phyloP scores from a whole-genome alignment of 1,140 invertebrate species.

The Neotoxoptera formosana region DNA sequence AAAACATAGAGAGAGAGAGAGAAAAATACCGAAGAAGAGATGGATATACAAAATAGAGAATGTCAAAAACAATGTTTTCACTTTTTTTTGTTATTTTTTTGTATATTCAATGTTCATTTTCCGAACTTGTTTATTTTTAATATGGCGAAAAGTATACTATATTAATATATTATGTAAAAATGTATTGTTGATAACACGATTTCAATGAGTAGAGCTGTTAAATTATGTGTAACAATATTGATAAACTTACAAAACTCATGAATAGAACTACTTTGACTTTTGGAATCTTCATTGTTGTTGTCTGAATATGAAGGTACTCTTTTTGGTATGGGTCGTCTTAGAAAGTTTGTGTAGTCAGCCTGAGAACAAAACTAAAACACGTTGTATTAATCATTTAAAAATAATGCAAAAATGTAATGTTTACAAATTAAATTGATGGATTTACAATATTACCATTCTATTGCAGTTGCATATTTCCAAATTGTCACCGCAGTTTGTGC shows the following conservation, averaged over 20 bases:
- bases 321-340: slow-evolving; percentile 35
- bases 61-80: too few species aligned
- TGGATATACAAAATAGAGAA: too few species aligned
- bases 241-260: slow-evolving; percentile 32
- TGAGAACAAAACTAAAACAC: slow-evolving; percentile 19
- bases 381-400: not conserved
- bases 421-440: not conserved
- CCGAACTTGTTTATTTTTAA: not conserved
- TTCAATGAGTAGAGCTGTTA: not conserved
- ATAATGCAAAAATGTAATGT: not conserved
- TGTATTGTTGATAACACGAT: too few species aligned
- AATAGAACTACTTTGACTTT: slow-evolving; percentile 35
- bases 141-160: too few species aligned
- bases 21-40: too few species aligned
- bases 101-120: not conserved
- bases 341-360: slow-evolving; percentile 23
- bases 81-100: not conserved
- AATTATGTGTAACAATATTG: not conserved
- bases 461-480: slow-evolving; percentile 35
- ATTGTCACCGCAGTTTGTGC: slow-evolving; percentile 42
- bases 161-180: too few species aligned
- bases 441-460: slow-evolving; percentile 36
- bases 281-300: slow-evolving; percentile 30
- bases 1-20: too few species aligned
- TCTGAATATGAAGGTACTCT: slow-evolving; percentile 5